Evolutionary conservation across 2,113 vertebrate species (phyloP), one percentile per base, ranked within the genome.

Genomic region (Mesembrinibis cayennensis): DNA sequence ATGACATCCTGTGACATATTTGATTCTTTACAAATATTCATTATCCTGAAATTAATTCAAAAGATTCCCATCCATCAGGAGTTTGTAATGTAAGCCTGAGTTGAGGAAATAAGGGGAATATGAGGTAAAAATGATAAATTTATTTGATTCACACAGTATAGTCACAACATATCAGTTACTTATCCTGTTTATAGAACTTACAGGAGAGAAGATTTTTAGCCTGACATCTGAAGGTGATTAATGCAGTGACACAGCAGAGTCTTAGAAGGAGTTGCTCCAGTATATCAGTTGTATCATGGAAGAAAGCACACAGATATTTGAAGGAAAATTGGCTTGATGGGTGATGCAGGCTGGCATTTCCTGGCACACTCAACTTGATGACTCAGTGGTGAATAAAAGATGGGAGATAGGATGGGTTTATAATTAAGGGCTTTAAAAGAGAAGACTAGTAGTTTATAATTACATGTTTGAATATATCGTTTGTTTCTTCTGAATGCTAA

Each of bases 401-500:
- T 67, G 20, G 36, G 36, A 76, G 29, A 45, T 40, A 47, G 32
- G 8, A 23, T 34, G 18, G 23, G 5, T 80, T 82, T 92, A 45
- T 70, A 93, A 92, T 80, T 78, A 77, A 70, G 27, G 49, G 16
- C 29, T 85, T 61, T 86, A 70, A 73, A 23, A 91, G 45, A 62
- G 25, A 76, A 86, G 45, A 81, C n/a, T 25, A 66, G 66, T 42
- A 93, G 45, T 76, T 91, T 85, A 56, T 79, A 87, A 89, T 93
- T 79, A 74, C 34, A 56, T 42, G 22, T 82, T 85, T 82, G 58
- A 85, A 71, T 70, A 17, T 92, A 62, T 11, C 18, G 27, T 80
- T 92, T 95, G 17, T 76, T 89, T 92, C 61, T 90, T 86, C 53
- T 90, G 82, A 87, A 87, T 80, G 50, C 34, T 58, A 82, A 91